Percentiles rank a stretch among this genome's conserved stretches.
Conservation (phyloP, 2,113 vertebrate species). For the Sialia sialis region DNA sequence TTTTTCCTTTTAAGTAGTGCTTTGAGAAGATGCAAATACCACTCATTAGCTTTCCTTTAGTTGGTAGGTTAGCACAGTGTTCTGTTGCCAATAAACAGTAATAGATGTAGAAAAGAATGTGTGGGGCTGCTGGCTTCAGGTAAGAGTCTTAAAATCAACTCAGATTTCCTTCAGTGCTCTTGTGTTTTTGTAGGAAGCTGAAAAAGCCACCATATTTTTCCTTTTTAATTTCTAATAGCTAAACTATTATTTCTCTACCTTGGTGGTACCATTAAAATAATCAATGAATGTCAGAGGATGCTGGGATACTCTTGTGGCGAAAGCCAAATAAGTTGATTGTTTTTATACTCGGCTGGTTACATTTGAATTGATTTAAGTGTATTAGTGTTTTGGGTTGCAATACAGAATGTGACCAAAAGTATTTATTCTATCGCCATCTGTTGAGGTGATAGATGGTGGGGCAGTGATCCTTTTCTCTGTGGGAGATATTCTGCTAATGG, state of each 20-base stretch:
- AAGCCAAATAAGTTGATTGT: neutral
- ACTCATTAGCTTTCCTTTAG: neutral
- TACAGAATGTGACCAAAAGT: too few species aligned
- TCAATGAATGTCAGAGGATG: neutral
- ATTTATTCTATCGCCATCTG: too few species aligned
- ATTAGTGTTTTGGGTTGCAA: neutral
- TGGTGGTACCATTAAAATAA: neutral
- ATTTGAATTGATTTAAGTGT: constrained; percentile 29
- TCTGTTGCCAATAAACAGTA: neutral
- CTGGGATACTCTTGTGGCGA: neutral
- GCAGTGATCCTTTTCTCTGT: too few species aligned
- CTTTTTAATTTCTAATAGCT: neutral
- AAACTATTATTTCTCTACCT: neutral
- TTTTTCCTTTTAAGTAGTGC: neutral
- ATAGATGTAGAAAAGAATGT: neutral
- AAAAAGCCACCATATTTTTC: neutral
- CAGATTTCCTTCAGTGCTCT: neutral
- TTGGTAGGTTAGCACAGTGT: neutral
- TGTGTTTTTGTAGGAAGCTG: neutral
- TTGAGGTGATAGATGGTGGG: too few species aligned
- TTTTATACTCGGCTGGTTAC: neutral
- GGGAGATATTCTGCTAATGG: too few species aligned
- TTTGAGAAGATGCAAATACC: neutral
- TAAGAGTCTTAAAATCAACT: neutral
- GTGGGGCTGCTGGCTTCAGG: neutral